Evolutionary conservation across 23 tunicate genomes (phyloP).

Genomic region (Trididemnum clinides): DNA sequence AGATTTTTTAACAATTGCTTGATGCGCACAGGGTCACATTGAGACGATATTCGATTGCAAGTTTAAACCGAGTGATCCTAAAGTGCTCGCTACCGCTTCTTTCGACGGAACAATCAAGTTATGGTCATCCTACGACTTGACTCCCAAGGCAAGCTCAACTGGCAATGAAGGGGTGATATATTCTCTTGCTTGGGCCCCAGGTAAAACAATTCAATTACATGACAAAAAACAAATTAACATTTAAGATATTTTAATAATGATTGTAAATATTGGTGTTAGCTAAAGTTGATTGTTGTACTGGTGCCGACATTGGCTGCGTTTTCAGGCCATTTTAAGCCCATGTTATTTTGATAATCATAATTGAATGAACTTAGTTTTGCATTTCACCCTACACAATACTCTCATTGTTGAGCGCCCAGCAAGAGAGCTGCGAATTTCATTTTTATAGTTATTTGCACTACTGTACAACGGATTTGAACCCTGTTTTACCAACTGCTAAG

Average conservation of each 20-base stretch:
- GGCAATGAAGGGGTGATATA: constrained; percentile 95
- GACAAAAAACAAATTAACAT: neutral
- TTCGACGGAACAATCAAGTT: constrained; percentile 92
- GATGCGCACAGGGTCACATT: constrained; percentile 88
- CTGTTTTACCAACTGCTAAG: no score
- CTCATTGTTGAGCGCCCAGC: neutral
- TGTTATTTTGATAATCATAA: no score
- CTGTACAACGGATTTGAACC: no score
- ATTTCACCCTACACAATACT: neutral
- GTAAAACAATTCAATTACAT: neutral
- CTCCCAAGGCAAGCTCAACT: constrained; percentile 35
- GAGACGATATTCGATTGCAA: constrained; percentile 97
- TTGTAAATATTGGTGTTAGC: no score
- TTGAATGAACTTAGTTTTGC: no score
- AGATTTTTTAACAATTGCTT: no score
- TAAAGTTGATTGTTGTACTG: no score
- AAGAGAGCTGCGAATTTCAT: neutral
- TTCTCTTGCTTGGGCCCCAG: constrained; percentile 90
- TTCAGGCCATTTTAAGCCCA: no score
- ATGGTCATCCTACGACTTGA: constrained; percentile 58
- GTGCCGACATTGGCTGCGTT: no score
- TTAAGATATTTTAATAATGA: no score
- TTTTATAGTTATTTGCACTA: no score
- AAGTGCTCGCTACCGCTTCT: constrained; percentile 82
- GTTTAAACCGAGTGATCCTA: constrained; percentile 77